These are phyloP conservation scores for Fulmarus glacialis DNA, from an alignment of 2,113 vertebrate genomes.

Conservation along the genomic window DNA sequence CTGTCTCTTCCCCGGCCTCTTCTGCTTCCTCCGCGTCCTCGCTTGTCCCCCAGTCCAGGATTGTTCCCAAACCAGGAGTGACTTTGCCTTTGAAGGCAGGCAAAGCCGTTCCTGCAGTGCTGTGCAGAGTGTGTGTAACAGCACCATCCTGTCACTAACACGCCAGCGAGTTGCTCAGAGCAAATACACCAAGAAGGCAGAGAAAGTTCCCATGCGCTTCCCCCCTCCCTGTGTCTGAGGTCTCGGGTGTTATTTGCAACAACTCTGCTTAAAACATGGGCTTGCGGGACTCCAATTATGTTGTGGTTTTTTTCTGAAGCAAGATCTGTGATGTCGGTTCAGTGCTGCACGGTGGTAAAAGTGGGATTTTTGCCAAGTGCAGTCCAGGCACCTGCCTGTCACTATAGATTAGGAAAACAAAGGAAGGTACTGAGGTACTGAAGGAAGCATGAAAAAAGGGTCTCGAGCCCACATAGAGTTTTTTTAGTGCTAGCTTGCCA, in stretches of 20 bases:
- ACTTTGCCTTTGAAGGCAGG: neutral
- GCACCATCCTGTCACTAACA: no score
- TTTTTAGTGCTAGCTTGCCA: neutral
- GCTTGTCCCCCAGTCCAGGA: neutral
- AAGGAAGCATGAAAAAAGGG: neutral
- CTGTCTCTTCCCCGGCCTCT: neutral
- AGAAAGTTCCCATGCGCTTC: neutral
- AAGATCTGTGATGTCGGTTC: neutral
- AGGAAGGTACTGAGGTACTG: neutral
- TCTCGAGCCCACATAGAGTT: neutral
- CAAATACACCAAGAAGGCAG: neutral
- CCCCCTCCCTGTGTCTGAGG: neutral
- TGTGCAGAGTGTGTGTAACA: neutral
- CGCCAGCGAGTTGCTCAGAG: rapidly evolving
- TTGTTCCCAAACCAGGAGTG: neutral
- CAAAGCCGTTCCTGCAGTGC: neutral
- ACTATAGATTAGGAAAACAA: neutral
- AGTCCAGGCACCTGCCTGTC: neutral
- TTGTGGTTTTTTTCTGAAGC: neutral
- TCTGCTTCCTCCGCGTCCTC: neutral
- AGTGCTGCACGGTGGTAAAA: neutral
- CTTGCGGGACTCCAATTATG: rapidly evolving
- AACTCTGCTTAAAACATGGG: neutral
- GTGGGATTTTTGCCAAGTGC: neutral
- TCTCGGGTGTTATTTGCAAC: neutral